phyloP scores from a whole-genome alignment of 2,113 vertebrate species.

The Cochlearius cochlearius region DNA sequence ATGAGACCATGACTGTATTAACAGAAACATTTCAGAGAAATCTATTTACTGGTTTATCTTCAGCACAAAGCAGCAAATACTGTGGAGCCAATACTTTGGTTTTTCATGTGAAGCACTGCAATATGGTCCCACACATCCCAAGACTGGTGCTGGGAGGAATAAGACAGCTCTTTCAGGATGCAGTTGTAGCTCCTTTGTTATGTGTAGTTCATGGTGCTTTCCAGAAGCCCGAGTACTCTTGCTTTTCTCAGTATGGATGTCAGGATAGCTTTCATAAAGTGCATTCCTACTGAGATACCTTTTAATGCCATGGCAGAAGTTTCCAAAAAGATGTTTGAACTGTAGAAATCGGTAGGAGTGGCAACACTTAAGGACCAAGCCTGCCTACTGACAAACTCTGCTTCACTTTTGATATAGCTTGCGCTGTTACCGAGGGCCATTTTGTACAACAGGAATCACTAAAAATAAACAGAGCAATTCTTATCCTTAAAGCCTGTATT shows the following conservation, averaged over 20 bases:
- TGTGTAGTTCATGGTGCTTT: not conserved
- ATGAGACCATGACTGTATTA: not conserved
- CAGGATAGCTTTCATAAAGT: not conserved
- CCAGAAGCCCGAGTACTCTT: not conserved
- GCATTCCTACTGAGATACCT: not conserved
- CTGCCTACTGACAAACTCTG: not conserved
- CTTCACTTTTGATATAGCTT: not conserved
- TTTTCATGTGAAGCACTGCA: not conserved
- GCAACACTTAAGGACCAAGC: not conserved
- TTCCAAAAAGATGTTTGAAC: not conserved
- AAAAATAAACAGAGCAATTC: not conserved
- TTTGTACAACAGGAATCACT: not conserved
- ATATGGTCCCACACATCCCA: not conserved
- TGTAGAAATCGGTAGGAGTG: not conserved
- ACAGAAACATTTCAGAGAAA: not conserved
- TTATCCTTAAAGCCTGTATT: not conserved
- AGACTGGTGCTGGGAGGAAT: not conserved
- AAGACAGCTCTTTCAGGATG: not conserved
- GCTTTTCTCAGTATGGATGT: not conserved
- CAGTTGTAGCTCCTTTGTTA: not conserved
- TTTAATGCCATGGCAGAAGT: not conserved
- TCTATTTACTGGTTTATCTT: not conserved
- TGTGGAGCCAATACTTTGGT: not conserved
- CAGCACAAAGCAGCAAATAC: not conserved
- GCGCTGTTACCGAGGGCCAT: not conserved